These are phyloP conservation scores for Heliconius himera DNA, from an alignment of 1,140 invertebrate genomes.

Conservation along the genomic window DNA sequence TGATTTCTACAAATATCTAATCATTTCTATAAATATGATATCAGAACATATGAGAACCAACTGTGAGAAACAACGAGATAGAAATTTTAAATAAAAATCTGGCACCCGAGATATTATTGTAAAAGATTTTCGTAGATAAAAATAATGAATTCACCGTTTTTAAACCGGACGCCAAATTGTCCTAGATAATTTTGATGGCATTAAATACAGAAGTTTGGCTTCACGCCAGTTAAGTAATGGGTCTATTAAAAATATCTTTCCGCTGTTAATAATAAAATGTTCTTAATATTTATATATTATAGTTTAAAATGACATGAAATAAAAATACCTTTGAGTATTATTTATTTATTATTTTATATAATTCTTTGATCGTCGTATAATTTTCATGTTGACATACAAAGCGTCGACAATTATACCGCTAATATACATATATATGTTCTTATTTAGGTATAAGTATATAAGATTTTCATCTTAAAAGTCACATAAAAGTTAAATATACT, in stretches of 20 bases:
- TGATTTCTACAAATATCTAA: constrained; percentile 32
- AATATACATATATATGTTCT: constrained; percentile 22
- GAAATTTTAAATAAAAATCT: constrained; percentile 53
- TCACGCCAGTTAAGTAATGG: constrained; percentile 63
- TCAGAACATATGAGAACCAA: constrained; percentile 23
- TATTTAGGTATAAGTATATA: not conserved
- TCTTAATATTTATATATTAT: constrained; percentile 27
- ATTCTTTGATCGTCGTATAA: constrained; percentile 62
- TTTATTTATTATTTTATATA: constrained; percentile 60
- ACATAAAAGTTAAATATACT: not conserved
- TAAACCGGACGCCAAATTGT: constrained; percentile 74
- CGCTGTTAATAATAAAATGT: constrained; percentile 47
- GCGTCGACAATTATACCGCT: constrained; percentile 25
- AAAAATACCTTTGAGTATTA: constrained; percentile 53
- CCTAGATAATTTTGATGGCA: constrained; percentile 78
- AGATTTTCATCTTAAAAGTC: constrained; percentile 14
- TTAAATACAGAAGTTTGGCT: constrained; percentile 70
- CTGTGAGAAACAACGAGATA: not conserved
- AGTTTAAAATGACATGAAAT: constrained; percentile 41
- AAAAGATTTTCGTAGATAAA: constrained; percentile 58
- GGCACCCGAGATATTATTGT: constrained; percentile 35
- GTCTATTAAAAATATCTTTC: constrained; percentile 60
- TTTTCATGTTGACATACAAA: constrained; percentile 37
- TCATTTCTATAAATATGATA: not conserved
- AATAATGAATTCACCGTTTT: constrained; percentile 71